These are phyloP conservation scores for Elephantulus edwardii DNA, from an alignment of 2,113 vertebrate species.

Conservation along the genomic window DNA sequence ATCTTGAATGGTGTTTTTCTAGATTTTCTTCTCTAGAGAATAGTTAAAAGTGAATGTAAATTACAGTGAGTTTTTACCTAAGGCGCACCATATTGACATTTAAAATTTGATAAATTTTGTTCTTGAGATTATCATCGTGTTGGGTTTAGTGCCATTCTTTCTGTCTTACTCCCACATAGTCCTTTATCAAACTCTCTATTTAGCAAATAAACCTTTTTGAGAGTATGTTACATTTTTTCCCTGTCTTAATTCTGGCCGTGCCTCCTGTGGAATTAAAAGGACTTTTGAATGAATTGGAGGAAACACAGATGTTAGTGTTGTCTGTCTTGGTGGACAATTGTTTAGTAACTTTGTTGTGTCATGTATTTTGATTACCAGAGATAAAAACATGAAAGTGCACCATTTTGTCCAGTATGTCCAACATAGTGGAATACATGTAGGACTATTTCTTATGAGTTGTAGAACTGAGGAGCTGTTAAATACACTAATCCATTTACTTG, in stretches of 20 bases:
- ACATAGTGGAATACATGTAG: constrained; percentile 31
- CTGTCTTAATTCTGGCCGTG: constrained; percentile 10
- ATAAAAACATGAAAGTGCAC: neutral
- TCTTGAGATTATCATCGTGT: neutral
- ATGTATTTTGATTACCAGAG: constrained; percentile 57
- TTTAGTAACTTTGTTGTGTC: constrained; percentile 20
- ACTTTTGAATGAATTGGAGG: neutral
- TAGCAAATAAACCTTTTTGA: constrained; percentile 56
- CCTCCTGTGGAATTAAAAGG: constrained; percentile 14
- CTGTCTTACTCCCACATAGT: neutral
- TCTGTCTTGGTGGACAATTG: neutral
- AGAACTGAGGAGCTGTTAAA: neutral
- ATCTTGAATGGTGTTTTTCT: constrained; percentile 37
- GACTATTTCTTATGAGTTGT: constrained; percentile 2
- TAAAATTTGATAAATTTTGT: constrained; percentile 59
- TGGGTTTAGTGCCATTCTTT: neutral
- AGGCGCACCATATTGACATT: neutral
- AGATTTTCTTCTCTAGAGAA: constrained; percentile 52
- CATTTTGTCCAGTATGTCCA: constrained; percentile 32
- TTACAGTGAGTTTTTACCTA: constrained; percentile 27
- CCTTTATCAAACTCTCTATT: neutral
- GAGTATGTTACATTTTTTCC: constrained; percentile 27
- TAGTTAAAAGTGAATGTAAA: constrained; percentile 36
- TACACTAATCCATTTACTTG: neutral
- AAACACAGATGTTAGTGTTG: neutral